A percentile compares a stretch with the other conserved stretches of the same genome.
These are phyloP conservation scores for Leptothorax acervorum DNA, from an alignment of 2,888 invertebrate species.

Conservation along the genomic window DNA sequence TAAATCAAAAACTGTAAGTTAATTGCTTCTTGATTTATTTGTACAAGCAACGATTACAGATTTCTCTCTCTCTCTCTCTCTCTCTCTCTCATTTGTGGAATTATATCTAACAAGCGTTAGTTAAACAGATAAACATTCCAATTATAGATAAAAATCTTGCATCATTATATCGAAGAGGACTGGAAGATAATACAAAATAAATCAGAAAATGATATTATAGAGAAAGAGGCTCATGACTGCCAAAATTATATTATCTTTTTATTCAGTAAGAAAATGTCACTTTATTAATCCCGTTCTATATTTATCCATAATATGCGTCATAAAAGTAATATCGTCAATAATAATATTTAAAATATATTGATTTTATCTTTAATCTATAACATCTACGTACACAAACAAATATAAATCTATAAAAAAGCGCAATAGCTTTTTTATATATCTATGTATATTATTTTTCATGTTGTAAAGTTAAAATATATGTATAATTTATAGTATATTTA, in stretches of 20 bases:
- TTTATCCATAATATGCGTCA: background rate
- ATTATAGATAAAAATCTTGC: slow-evolving; percentile 18
- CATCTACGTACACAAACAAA: background rate
- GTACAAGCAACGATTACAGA: background rate
- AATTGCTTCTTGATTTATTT: background rate
- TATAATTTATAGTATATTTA: background rate
- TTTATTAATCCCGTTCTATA: background rate
- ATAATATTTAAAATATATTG: background rate
- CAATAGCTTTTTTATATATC: background rate
- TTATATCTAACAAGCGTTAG: background rate
- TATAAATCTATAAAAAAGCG: background rate
- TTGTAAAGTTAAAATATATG: background rate
- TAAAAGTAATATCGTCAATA: background rate
- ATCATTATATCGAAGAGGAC: slow-evolving; percentile 4
- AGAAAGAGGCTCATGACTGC: background rate
- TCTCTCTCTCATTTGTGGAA: background rate
- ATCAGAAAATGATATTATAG: slow-evolving; percentile 12
- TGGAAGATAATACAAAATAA: slow-evolving; percentile 23
- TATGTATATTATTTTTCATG: background rate
- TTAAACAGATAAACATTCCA: background rate
- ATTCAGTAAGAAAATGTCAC: slow-evolving; percentile 17
- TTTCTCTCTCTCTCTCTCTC: background rate
- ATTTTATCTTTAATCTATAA: background rate
- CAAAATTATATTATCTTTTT: background rate
- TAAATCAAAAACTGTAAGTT: slow-evolving; percentile 23